Evolutionary conservation across 2,888 invertebrate genomes (phyloP).

Genomic region (Cerceris ruficornis): DNA sequence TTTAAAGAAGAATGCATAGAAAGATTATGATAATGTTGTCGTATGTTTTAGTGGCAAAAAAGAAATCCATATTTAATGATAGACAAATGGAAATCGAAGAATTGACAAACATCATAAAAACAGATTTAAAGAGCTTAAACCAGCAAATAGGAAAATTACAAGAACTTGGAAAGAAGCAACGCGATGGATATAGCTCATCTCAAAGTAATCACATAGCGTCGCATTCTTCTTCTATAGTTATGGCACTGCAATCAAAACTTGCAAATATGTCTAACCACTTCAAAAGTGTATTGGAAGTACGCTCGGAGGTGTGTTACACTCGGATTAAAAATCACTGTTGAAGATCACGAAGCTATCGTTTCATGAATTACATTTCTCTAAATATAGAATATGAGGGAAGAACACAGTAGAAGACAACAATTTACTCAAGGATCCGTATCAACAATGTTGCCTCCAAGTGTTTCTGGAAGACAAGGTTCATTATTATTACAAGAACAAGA

Average conservation of each 20-base stretch:
- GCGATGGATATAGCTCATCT: slow-evolving; percentile 81
- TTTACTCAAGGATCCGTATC: slow-evolving; percentile 88
- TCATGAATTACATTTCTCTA: slow-evolving; percentile 11
- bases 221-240: slow-evolving; percentile 96
- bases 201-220: slow-evolving; percentile 92
- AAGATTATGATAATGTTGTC: neutral
- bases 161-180: slow-evolving; percentile 90
- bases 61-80: slow-evolving; percentile 98
- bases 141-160: slow-evolving; percentile 97
- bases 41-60: slow-evolving; percentile 93
- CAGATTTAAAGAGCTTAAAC: slow-evolving; percentile 96
- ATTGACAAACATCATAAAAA: slow-evolving; percentile 97
- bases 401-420: slow-evolving; percentile 96
- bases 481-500: slow-evolving; percentile 78
- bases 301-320: slow-evolving; percentile 89
- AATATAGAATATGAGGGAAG: slow-evolving; percentile 93
- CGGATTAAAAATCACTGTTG: neutral
- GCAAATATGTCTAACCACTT: slow-evolving; percentile 99
- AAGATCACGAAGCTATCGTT: neutral
- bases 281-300: slow-evolving; percentile 97
- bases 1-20: neutral
- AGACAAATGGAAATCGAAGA: slow-evolving; percentile 98
- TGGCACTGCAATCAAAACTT: slow-evolving; percentile 95
- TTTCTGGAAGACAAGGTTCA: slow-evolving; percentile 82
- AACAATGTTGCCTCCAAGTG: slow-evolving; percentile 85